Conservation (phyloP, 2,888 invertebrate species). For the Ectropis crepuscularia region DNA sequence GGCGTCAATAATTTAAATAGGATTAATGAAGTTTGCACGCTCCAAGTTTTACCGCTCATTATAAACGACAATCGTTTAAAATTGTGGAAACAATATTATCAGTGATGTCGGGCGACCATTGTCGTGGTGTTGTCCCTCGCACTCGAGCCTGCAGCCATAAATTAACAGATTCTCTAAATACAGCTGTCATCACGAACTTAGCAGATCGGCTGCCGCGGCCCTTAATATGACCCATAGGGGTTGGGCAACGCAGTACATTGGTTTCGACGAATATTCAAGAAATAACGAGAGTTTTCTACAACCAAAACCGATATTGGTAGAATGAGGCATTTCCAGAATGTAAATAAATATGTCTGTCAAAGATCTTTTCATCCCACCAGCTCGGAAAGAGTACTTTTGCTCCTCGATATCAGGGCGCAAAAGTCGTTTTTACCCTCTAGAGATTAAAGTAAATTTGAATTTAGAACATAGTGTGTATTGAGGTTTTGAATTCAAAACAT, state of each 20-base stretch:
- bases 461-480: too few relatives aligned
- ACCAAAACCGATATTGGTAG: too few relatives aligned
- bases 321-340: too few relatives aligned
- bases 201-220: slow-evolving; percentile 31
- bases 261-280: background rate
- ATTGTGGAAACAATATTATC: background rate
- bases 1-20: too few relatives aligned
- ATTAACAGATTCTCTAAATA: slow-evolving; percentile 42
- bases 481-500: too few relatives aligned
- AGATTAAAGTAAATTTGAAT: too few relatives aligned
- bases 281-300: background rate
- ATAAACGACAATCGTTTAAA: background rate
- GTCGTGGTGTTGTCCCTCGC: slow-evolving; percentile 8
- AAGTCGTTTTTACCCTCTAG: too few relatives aligned
- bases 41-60: background rate
- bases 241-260: slow-evolving; percentile 11
- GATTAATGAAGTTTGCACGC: background rate
- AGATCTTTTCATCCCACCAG: too few relatives aligned
- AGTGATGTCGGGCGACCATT: slow-evolving; percentile 24
- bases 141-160: slow-evolving; percentile 29
- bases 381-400: too few relatives aligned
- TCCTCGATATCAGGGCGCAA: too few relatives aligned
- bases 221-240: slow-evolving; percentile 39
- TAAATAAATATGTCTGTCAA: too few relatives aligned
- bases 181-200: slow-evolving; percentile 45